These are phyloP conservation scores for Antrozous pallidus DNA, from an alignment of 2,797 vertebrate genomes.

Conservation along the genomic window DNA sequence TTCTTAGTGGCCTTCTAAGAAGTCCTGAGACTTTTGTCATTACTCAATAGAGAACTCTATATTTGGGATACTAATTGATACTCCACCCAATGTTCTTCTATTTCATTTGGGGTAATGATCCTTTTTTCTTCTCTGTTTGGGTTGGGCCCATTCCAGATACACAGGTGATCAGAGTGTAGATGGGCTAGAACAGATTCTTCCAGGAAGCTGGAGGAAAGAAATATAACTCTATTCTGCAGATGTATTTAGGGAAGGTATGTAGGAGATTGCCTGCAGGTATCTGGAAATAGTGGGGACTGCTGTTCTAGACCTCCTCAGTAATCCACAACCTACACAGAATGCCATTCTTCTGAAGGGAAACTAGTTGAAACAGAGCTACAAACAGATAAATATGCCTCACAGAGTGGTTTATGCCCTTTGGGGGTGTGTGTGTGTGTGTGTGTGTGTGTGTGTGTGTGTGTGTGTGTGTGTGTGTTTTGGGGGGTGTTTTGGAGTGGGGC, in stretches of 20 bases:
- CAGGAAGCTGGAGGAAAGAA: conserved; percentile 30
- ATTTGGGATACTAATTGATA: background rate
- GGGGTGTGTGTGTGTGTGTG: background rate
- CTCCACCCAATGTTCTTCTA: background rate
- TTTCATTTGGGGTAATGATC: background rate
- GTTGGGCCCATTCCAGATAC: background rate
- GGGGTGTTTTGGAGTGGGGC: background rate
- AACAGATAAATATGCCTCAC: background rate
- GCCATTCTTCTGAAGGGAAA: background rate
- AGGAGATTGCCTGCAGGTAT: background rate
- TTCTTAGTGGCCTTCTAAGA: background rate
- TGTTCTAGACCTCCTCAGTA: background rate
- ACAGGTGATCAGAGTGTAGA: background rate
- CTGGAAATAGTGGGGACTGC: background rate
- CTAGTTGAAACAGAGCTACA: conserved; percentile 5
- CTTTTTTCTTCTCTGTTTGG: background rate
- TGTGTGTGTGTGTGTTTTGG: background rate
- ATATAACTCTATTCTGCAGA: background rate
- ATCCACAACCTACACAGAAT: background rate
- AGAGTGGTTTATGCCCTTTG: background rate
- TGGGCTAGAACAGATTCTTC: background rate
- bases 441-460: background rate
- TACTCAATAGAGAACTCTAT: conserved; percentile 30
- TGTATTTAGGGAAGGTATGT: background rate
- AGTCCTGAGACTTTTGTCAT: conserved; percentile 18